Conservation (phyloP, 2,797 vertebrate genomes). For the Arctocebus calabarensis region DNA sequence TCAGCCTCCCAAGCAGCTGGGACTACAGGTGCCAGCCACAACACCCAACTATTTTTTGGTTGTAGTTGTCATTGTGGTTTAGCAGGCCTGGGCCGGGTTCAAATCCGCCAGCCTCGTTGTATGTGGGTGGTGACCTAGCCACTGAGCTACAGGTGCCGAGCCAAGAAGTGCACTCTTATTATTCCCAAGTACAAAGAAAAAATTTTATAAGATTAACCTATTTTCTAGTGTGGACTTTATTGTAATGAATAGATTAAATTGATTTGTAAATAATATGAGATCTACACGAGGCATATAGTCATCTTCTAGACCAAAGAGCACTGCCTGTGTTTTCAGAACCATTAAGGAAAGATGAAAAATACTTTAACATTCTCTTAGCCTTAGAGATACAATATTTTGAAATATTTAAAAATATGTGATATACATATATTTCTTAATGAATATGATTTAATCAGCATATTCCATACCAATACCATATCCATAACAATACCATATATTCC, state of each 20-base stretch:
- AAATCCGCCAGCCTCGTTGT: too few relatives aligned
- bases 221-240: background rate
- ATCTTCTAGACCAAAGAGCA: background rate
- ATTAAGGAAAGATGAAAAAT: conserved; percentile 22
- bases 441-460: background rate
- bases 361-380: conserved; percentile 20
- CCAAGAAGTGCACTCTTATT: conserved; percentile 30
- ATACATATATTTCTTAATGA: conserved; percentile 9
- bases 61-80: too few relatives aligned
- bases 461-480: background rate
- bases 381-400: conserved; percentile 12
- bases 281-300: background rate
- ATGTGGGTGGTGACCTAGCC: too few relatives aligned
- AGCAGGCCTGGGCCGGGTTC: too few relatives aligned
- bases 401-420: conserved; percentile 24
- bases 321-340: background rate
- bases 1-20: too few relatives aligned
- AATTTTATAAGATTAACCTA: conserved; percentile 13
- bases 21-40: too few relatives aligned
- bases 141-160: too few relatives aligned
- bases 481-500: background rate
- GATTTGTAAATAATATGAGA: conserved; percentile 47
- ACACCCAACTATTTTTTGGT: too few relatives aligned
- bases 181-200: conserved; percentile 26
- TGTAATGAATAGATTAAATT: conserved; percentile 35